Conservation (phyloP, 92 coral and sea anemone species). For the Porites lobata region DNA sequence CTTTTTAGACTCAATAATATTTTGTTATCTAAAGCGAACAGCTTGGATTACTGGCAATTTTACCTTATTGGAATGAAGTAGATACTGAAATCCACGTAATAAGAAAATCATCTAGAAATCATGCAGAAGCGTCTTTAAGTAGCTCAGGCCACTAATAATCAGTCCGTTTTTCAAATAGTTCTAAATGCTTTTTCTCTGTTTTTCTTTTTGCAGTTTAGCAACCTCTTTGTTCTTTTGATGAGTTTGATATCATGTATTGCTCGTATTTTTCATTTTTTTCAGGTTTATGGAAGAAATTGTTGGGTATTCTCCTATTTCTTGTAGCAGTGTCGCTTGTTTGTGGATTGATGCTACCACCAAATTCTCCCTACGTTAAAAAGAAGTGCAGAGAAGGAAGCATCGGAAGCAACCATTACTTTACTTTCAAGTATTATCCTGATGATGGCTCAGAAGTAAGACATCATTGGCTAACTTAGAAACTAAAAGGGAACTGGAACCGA, state of each 20-base stretch:
- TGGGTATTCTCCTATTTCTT: constrained; percentile 67
- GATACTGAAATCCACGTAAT: too few species aligned
- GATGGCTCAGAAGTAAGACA: constrained; percentile 72
- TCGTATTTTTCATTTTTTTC: neutral
- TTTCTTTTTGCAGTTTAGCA: neutral
- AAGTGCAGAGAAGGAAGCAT: constrained; percentile 71
- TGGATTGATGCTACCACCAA: constrained; percentile 85
- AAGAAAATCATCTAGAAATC: too few species aligned
- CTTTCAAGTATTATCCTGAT: constrained; percentile 51
- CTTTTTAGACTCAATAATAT: too few species aligned
- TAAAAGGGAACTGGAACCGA: too few species aligned
- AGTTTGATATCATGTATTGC: neutral
- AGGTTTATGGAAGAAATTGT: constrained; percentile 73
- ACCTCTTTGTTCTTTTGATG: neutral
- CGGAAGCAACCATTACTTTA: constrained; percentile 18
- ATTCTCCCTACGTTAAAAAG: constrained; percentile 80
- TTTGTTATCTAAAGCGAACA: too few species aligned
- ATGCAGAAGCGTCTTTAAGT: too few species aligned
- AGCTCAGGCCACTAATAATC: too few species aligned
- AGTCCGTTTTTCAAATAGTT: too few species aligned
- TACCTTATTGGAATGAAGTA: too few species aligned
- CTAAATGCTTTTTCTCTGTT: too few species aligned
- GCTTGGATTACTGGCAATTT: too few species aligned
- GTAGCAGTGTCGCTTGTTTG: constrained; percentile 69
- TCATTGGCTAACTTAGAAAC: neutral